phyloP scores from a whole-genome alignment of 2,113 vertebrate species.

The Tyto alba region DNA sequence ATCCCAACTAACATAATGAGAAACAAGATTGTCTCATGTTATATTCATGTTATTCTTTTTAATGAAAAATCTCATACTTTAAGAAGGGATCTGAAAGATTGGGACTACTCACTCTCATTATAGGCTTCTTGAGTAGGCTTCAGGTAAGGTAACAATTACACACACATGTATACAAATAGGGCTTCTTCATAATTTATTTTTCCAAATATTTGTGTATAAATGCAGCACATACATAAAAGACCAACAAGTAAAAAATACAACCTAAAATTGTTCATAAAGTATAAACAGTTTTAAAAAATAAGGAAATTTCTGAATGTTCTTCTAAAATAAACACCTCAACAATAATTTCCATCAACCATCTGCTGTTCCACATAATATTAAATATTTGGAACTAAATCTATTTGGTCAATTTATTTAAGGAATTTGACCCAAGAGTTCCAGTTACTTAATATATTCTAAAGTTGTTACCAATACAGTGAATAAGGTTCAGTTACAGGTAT shows the following conservation, averaged over 20 bases:
- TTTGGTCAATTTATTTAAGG: background rate
- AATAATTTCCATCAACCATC: background rate
- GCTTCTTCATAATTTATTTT: background rate
- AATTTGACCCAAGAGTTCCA: background rate
- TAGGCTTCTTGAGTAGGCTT: background rate
- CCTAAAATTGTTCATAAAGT: background rate
- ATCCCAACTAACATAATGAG: background rate
- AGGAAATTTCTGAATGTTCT: background rate
- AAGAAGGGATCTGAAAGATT: background rate
- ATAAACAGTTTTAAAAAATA: background rate
- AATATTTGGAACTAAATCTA: background rate
- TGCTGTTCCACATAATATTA: background rate
- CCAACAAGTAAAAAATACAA: background rate
- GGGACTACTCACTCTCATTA: background rate
- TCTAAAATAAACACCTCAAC: background rate
- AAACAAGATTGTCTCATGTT: constrained; percentile 38
- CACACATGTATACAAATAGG: background rate
- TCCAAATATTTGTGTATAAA: background rate
- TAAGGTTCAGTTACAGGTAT: background rate
- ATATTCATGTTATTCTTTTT: constrained; percentile 31
- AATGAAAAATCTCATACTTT: background rate
- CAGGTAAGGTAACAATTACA: background rate
- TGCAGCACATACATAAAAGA: background rate
- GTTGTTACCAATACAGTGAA: background rate
- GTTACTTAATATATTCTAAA: background rate